phyloP scores from a whole-genome alignment of 2,113 vertebrate genomes.

The Megaceryle maxima region DNA sequence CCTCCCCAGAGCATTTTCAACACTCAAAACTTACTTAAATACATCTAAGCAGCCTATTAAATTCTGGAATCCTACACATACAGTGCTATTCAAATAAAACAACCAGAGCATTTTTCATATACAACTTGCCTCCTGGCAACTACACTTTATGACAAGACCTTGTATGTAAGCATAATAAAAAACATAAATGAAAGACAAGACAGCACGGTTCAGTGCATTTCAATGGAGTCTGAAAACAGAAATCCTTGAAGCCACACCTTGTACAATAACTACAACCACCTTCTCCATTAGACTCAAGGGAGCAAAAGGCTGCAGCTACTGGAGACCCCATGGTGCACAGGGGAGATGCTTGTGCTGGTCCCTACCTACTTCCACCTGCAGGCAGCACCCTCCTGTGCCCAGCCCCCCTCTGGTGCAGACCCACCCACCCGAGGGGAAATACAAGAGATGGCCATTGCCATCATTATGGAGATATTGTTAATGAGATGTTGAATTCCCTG shows the following conservation, averaged over 20 bases:
- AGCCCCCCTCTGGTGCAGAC: rapidly evolving
- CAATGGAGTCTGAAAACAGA: conserved; percentile 8
- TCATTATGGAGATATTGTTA: background rate
- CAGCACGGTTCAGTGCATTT: background rate
- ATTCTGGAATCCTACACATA: background rate
- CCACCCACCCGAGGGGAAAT: background rate
- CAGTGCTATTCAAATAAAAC: background rate
- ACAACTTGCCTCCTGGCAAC: conserved; percentile 28
- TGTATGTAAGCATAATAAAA: background rate
- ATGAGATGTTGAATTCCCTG: background rate
- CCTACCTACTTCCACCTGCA: background rate
- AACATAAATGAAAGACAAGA: conserved; percentile 16
- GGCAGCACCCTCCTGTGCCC: background rate
- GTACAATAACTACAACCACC: background rate
- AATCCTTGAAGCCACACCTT: conserved; percentile 2
- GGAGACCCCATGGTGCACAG: background rate
- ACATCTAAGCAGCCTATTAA: background rate
- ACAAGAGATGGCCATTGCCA: rapidly evolving
- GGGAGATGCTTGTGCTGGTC: background rate
- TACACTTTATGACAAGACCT: background rate
- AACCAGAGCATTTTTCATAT: background rate
- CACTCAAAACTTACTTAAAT: background rate
- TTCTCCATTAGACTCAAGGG: background rate
- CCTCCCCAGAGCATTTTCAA: background rate
- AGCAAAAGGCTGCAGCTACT: background rate